Conservation (phyloP, 2,113 vertebrate genomes). For the Puffinus mauretanicus region DNA sequence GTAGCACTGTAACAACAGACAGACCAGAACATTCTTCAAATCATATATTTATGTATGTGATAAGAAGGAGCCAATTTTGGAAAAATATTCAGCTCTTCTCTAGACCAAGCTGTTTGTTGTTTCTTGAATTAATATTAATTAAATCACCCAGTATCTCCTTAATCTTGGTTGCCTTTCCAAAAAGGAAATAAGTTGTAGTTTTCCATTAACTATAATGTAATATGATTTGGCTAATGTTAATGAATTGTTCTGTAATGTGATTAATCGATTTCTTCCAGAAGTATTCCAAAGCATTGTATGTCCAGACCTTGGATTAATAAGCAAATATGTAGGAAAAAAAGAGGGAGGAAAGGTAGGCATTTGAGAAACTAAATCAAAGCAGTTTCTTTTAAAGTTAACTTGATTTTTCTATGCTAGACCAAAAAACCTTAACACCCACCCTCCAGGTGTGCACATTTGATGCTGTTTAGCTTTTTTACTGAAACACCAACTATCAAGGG, state of each 20-base stretch:
- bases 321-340: background rate
- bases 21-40: background rate
- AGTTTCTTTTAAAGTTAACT: background rate
- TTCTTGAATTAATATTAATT: background rate
- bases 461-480: background rate
- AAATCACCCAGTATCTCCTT: background rate
- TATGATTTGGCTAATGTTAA: background rate
- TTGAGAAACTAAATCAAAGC: background rate
- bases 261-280: background rate
- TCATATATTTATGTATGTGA: background rate
- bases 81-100: background rate
- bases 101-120: background rate
- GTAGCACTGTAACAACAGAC: background rate
- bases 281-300: background rate
- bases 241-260: background rate
- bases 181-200: background rate
- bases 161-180: background rate
- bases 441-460: background rate
- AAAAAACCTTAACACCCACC: background rate
- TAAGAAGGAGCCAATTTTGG: background rate
- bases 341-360: rapidly evolving
- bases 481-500: background rate
- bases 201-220: background rate
- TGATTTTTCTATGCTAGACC: background rate
- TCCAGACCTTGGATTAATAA: background rate